Conservation (phyloP, 92 coral and sea anemone species). For the Phenganax subtilis region DNA sequence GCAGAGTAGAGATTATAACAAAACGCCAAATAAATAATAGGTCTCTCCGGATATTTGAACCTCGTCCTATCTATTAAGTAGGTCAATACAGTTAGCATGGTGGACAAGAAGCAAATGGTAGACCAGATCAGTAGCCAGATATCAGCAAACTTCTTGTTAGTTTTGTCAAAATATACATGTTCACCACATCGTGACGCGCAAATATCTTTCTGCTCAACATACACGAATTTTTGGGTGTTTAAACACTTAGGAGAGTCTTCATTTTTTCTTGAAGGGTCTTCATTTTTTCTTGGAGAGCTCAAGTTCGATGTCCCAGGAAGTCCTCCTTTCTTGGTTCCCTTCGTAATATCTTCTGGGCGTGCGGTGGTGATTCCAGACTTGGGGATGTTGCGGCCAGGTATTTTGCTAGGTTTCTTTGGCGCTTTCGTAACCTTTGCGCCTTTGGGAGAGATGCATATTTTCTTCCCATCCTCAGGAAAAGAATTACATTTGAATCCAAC, state of each 20-base stretch:
- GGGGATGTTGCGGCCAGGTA: background rate
- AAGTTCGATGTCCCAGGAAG: too few relatives aligned
- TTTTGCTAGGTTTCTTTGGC: conserved; percentile 60
- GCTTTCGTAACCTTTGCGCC: conserved; percentile 51
- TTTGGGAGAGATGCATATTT: conserved; percentile 14
- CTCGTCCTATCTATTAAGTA: conserved; percentile 85
- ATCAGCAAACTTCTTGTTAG: conserved; percentile 74
- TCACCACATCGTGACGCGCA: conserved; percentile 77
- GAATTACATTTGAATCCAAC: conserved; percentile 67
- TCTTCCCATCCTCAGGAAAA: conserved; percentile 42
- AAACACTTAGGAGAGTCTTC: conserved; percentile 48
- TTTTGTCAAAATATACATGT: conserved; percentile 60
- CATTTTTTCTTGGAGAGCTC: too few relatives aligned
- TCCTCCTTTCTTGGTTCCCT: conserved; percentile 54
- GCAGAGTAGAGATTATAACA: conserved; percentile 89
- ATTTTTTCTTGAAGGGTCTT: conserved; percentile 15
- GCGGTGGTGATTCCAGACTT: background rate
- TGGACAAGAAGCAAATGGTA: conserved; percentile 80
- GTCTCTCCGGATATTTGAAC: conserved; percentile 96
- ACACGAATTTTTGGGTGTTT: conserved; percentile 63
- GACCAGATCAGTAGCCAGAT: conserved; percentile 94
- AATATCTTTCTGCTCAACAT: conserved; percentile 58
- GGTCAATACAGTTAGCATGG: conserved; percentile 80
- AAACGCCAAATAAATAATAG: conserved; percentile 84
- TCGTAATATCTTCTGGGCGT: background rate